Evolutionary conservation across 2,113 vertebrate species (phyloP).

Genomic region (Stictonetta naevosa): DNA sequence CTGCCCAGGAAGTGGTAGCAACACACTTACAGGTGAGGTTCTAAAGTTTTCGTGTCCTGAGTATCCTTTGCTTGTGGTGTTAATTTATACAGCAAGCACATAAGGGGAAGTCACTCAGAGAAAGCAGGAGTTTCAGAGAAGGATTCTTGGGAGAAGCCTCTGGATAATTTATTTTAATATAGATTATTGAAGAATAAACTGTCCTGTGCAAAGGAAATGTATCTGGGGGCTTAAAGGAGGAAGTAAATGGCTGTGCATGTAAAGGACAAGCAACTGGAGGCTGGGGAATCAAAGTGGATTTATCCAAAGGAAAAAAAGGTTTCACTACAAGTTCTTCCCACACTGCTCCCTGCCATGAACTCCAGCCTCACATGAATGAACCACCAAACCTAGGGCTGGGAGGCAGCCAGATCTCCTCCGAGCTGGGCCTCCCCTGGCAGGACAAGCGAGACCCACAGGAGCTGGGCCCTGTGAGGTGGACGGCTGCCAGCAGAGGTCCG

Average conservation of each 20-base stretch:
- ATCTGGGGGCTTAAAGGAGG: neutral
- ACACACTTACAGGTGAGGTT: neutral
- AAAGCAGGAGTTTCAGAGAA: neutral
- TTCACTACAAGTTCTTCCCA: neutral
- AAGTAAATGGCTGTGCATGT: neutral
- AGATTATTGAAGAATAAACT: neutral
- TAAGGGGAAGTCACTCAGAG: neutral
- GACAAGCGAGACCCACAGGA: neutral
- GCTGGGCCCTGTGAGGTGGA: neutral
- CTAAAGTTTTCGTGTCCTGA: neutral
- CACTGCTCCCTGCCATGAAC: rapidly evolving
- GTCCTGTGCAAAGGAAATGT: neutral
- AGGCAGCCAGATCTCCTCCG: neutral
- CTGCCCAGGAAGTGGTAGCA: neutral
- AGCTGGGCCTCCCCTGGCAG: neutral
- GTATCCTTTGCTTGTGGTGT: rapidly evolving
- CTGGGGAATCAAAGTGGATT: neutral
- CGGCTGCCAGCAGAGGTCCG: neutral
- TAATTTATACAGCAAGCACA: neutral
- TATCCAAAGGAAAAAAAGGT: neutral
- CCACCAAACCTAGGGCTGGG: neutral
- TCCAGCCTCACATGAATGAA: neutral
- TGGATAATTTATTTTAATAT: neutral
- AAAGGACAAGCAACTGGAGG: slow-evolving; percentile 3
- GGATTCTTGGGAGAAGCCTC: neutral